Evolutionary conservation across 2,888 invertebrate species (phyloP).

Genomic region (Limenitis camilla): DNA sequence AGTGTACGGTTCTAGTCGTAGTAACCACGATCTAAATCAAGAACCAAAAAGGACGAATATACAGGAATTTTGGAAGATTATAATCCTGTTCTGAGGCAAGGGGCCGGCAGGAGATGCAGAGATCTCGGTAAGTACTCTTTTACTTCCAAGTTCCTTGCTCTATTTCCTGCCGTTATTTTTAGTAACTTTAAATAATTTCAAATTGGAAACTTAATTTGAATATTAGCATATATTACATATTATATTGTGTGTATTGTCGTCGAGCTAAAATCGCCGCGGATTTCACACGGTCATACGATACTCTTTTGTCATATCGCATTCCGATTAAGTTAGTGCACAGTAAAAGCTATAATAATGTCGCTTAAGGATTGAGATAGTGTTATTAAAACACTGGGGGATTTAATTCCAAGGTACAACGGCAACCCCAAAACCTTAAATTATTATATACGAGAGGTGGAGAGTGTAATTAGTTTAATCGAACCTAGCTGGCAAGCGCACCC

Average conservation of each 20-base stretch:
- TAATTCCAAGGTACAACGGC: not conserved
- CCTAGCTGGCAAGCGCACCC: not conserved
- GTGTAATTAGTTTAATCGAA: not conserved
- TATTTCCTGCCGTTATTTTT: slow-evolving; percentile 11
- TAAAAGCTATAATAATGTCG: not conserved
- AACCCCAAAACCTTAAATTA: not conserved
- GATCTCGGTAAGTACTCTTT: slow-evolving; percentile 9
- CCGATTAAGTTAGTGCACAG: no score
- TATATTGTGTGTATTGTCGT: no score
- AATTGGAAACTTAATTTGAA: no score
- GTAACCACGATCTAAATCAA: no score
- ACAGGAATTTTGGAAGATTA: no score
- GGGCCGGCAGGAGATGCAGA: slow-evolving; percentile 11
- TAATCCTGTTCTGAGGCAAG: no score
- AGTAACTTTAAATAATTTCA: not conserved
- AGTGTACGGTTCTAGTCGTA: no score
- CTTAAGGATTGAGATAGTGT: not conserved
- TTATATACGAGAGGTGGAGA: not conserved
- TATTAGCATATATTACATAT: no score
- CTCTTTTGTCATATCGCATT: no score
- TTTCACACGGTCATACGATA: no score
- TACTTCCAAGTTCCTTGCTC: slow-evolving; percentile 15
- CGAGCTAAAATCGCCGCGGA: no score
- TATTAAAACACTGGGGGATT: not conserved
- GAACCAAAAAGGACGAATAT: no score